Conservation (phyloP, 2,113 vertebrate species). For the Cavia porcellus region DNA sequence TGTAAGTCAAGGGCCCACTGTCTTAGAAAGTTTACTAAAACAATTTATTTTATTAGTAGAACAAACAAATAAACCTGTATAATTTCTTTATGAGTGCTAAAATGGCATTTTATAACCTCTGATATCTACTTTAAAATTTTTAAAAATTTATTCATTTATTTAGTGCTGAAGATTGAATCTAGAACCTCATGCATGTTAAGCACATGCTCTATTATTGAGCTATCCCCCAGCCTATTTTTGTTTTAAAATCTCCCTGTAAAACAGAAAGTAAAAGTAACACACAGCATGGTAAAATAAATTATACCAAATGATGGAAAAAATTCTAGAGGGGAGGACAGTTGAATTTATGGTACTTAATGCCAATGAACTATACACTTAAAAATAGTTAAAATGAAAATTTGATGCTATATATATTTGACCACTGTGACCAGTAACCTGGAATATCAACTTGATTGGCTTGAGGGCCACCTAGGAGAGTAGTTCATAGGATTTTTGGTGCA, state of each 20-base stretch:
- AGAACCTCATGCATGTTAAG: background rate
- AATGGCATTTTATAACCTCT: conserved; percentile 17
- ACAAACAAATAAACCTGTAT: conserved; percentile 13
- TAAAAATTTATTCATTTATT: background rate
- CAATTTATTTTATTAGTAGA: conserved; percentile 22
- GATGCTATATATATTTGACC: background rate
- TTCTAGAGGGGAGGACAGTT: background rate
- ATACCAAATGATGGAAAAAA: background rate
- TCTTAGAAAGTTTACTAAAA: conserved; percentile 48
- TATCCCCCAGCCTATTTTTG: background rate
- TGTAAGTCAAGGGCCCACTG: background rate
- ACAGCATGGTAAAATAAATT: conserved; percentile 19
- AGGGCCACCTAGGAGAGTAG: background rate
- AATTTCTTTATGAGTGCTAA: conserved; percentile 47
- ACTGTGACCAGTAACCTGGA: background rate
- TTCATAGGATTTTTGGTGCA: too few species aligned
- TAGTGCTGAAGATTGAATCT: background rate
- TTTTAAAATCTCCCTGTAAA: conserved; percentile 39
- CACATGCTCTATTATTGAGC: background rate
- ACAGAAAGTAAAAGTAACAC: background rate
- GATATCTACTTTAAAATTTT: background rate
- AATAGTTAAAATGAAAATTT: background rate
- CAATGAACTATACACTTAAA: background rate
- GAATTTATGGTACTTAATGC: background rate
- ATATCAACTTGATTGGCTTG: background rate